These are phyloP conservation scores for Ceratina japonica DNA, from an alignment of 1,140 invertebrate species.

Conservation along the genomic window DNA sequence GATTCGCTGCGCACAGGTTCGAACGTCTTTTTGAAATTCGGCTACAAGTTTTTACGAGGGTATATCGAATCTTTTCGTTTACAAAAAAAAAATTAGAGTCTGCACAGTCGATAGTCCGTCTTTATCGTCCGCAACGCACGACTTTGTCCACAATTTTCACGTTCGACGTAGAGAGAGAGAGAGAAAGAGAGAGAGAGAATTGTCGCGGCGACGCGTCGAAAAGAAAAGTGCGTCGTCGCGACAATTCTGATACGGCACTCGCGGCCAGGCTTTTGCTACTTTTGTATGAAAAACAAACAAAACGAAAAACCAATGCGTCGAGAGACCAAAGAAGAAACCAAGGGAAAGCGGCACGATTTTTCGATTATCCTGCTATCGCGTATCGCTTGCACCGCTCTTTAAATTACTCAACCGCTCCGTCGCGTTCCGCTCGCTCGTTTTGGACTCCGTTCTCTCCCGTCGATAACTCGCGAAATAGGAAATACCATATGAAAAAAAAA, in stretches of 20 bases:
- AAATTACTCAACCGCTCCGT: slow-evolving; percentile 1
- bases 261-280: slow-evolving; percentile 48
- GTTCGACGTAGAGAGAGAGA: slow-evolving; percentile 7
- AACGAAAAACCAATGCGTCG: neutral
- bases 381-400: slow-evolving; percentile 4
- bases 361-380: neutral
- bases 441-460: neutral
- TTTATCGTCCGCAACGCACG: neutral
- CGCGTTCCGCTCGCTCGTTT: slow-evolving; percentile 1
- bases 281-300: slow-evolving; percentile 41
- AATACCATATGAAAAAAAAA: neutral
- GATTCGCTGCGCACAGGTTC: too few species aligned
- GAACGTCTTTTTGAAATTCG: too few species aligned
- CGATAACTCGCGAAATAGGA: too few species aligned
- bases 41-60: too few species aligned
- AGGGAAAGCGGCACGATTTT: neutral
- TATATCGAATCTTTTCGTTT: too few species aligned
- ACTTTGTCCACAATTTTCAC: slow-evolving; percentile 11
- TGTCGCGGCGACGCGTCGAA: neutral
- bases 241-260: slow-evolving; percentile 15
- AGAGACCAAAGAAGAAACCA: neutral
- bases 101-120: neutral
- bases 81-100: neutral
- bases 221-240: neutral
- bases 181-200: neutral